A percentile compares a stretch with the other conserved stretches of the same genome.
Conservation (phyloP, 2,113 vertebrate genomes). For the Lota lota region DNA sequence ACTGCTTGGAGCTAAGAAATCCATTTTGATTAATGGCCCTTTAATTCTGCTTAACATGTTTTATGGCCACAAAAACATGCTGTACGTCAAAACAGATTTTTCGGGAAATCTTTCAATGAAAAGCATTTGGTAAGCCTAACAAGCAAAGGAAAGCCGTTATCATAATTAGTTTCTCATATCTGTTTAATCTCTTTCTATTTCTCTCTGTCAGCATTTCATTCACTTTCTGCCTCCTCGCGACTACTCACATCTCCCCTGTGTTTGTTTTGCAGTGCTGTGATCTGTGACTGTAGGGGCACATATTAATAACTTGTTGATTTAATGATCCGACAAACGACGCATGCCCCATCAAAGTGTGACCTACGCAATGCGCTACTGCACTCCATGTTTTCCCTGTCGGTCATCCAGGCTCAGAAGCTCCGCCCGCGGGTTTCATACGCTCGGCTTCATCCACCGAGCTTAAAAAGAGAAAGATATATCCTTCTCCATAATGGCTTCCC, state of each 20-base stretch:
- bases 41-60: slow-evolving; percentile 31
- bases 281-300: slow-evolving; percentile 38
- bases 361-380: neutral
- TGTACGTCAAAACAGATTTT: slow-evolving; percentile 37
- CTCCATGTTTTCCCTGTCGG: slow-evolving; percentile 32
- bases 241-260: neutral
- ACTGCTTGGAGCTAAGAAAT: slow-evolving; percentile 42
- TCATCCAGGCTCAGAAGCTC: slow-evolving; percentile 1
- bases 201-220: slow-evolving; percentile 8
- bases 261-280: slow-evolving; percentile 1
- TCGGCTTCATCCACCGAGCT: slow-evolving; percentile 22
- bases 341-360: too few relatives aligned
- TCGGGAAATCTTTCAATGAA: slow-evolving; percentile 37
- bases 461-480: slow-evolving; percentile 16
- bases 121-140: slow-evolving; percentile 31
- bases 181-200: slow-evolving; percentile 6
- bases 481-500: slow-evolving; percentile 9
- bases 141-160: slow-evolving; percentile 26
- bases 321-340: too few relatives aligned
- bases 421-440: slow-evolving; percentile 21
- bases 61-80: slow-evolving; percentile 24
- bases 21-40: slow-evolving; percentile 48
- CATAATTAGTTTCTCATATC: slow-evolving; percentile 7
- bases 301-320: too few relatives aligned
- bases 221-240: neutral